Evolutionary conservation across 2,888 invertebrate genomes (phyloP).

Genomic region (Synergus laeviventris): DNA sequence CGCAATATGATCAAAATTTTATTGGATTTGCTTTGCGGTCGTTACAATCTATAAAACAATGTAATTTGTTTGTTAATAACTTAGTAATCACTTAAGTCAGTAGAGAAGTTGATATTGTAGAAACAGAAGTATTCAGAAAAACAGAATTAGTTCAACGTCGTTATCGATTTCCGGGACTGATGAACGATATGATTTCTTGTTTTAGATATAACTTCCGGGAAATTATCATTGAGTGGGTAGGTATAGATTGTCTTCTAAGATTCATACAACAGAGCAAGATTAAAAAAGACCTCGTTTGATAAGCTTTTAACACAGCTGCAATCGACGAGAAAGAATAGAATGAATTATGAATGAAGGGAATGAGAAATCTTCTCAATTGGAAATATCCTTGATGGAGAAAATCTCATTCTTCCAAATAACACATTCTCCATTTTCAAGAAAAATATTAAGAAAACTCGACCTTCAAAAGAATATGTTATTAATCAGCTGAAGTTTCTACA

Average conservation of each 20-base stretch:
- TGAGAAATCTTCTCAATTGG: conserved; percentile 51
- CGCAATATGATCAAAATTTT: no score
- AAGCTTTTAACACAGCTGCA: conserved; percentile 42
- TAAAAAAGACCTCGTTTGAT: conserved; percentile 49
- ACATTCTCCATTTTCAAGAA: neutral
- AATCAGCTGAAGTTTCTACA: neutral
- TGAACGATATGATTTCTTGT: conserved; percentile 18
- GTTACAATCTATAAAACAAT: neutral
- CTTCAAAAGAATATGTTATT: neutral
- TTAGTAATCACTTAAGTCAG: neutral
- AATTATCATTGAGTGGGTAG: conserved; percentile 16
- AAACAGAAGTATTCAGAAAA: neutral
- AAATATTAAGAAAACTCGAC: conserved; percentile 13
- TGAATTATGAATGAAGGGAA: conserved; percentile 56
- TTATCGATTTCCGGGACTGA: conserved; percentile 26
- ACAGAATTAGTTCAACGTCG: conserved; percentile 7
- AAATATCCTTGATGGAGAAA: conserved; percentile 45
- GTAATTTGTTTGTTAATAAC: neutral
- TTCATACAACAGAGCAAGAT: conserved; percentile 47
- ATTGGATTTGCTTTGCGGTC: no score
- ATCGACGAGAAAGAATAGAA: conserved; percentile 46
- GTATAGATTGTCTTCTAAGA: conserved; percentile 46
- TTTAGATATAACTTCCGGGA: conserved; percentile 13
- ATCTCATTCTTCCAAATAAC: conserved; percentile 24
- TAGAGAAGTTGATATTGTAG: neutral